phyloP scores from a whole-genome alignment of 1,140 invertebrate species.

The Papilio aristodemus region DNA sequence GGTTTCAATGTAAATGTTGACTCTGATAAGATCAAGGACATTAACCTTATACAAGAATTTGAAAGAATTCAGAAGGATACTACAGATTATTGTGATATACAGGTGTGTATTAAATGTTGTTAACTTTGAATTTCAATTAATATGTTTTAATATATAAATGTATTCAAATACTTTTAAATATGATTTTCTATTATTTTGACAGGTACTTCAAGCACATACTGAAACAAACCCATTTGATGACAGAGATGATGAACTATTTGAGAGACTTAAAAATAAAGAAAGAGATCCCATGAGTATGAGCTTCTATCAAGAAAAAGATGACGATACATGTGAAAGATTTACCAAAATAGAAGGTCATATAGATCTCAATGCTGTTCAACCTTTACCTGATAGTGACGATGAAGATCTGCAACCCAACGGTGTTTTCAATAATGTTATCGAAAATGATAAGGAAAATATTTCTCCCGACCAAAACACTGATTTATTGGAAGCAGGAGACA shows the following conservation, averaged over 20 bases:
- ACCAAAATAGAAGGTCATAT: constrained; percentile 66
- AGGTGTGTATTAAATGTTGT: constrained; percentile 50
- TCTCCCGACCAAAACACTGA: constrained; percentile 50
- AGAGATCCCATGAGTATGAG: constrained; percentile 86
- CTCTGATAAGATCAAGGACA: constrained; percentile 65
- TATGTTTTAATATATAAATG: not conserved
- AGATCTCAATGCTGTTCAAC: constrained; percentile 84
- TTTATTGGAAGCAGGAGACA: constrained; percentile 44
- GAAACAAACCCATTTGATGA: constrained; percentile 74
- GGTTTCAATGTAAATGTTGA: constrained; percentile 71
- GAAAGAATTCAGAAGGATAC: constrained; percentile 80
- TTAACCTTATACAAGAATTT: constrained; percentile 70
- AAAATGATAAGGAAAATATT: constrained; percentile 69
- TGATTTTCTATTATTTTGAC: constrained; percentile 1
- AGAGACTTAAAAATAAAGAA: constrained; percentile 80
- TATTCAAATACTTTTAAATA: not conserved
- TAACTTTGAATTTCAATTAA: not conserved
- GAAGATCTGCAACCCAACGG: constrained; percentile 75
- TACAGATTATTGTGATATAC: constrained; percentile 79
- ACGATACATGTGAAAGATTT: constrained; percentile 80
- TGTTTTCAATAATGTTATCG: constrained; percentile 44
- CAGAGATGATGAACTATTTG: constrained; percentile 74
- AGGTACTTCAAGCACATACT: constrained; percentile 71
- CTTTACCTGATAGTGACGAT: constrained; percentile 81
- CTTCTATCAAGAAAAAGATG: constrained; percentile 83